These are phyloP conservation scores for Deladenus siricidicola DNA, from an alignment of 2,888 invertebrate species.

Conservation along the genomic window DNA sequence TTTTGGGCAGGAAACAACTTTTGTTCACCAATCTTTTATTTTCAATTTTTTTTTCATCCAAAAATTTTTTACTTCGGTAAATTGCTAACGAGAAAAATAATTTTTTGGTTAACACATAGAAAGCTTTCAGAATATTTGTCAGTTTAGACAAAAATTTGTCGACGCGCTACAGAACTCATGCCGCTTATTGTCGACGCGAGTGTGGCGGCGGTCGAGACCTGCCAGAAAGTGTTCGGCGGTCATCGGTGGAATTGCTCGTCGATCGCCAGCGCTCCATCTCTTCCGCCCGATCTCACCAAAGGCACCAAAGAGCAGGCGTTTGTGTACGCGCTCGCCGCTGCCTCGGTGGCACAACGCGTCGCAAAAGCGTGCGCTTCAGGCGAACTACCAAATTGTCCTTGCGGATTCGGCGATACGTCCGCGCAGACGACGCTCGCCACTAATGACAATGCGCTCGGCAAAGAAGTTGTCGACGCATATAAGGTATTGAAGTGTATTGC, in stretches of 20 bases:
- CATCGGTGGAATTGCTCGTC: constrained; percentile 78
- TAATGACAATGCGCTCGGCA: background rate
- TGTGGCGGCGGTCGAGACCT: constrained; percentile 61
- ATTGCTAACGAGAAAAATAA: background rate
- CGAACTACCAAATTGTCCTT: constrained; percentile 67
- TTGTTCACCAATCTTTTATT: no score
- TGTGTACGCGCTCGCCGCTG: constrained; percentile 73
- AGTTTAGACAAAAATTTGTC: constrained; percentile 49
- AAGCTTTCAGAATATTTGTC: no score
- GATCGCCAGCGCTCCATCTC: constrained; percentile 65
- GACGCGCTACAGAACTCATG: constrained; percentile 59
- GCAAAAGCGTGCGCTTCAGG: constrained; percentile 73
- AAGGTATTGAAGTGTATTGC: no score
- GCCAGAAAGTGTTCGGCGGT: constrained; percentile 66
- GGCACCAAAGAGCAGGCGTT: constrained; percentile 78
- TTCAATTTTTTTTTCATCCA: no score
- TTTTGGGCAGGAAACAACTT: no score
- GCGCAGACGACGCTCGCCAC: constrained; percentile 1
- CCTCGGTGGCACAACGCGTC: constrained; percentile 69
- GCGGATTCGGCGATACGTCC: constrained; percentile 59
- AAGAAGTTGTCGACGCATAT: constrained; percentile 8
- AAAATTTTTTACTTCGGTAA: no score
- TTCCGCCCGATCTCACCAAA: constrained; percentile 69
- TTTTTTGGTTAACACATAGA: background rate
- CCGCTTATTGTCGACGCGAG: constrained; percentile 70